phyloP scores from a whole-genome alignment of 2,888 invertebrate species.

The Adelphocoris suturalis region DNA sequence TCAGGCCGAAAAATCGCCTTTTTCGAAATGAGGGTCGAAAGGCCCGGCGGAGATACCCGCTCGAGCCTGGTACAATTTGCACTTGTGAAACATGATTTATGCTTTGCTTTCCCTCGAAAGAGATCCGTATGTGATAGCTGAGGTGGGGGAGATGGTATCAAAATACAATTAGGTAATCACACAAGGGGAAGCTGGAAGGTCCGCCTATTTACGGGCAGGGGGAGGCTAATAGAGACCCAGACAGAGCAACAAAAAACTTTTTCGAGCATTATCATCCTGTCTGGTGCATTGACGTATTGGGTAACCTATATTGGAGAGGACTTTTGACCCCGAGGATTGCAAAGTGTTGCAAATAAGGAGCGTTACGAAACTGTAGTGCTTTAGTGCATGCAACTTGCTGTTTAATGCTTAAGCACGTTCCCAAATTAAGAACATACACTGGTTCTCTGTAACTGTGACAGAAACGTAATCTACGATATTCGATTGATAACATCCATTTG shows the following conservation, averaged over 20 bases:
- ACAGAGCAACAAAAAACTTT: neutral
- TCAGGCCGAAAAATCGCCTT: conserved; percentile 44
- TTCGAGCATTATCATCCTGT: conserved; percentile 5
- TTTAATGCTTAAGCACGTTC: no score
- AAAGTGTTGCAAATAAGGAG: neutral
- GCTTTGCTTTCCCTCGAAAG: conserved; percentile 50
- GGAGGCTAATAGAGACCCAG: neutral
- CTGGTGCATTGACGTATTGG: neutral
- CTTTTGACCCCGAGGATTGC: neutral
- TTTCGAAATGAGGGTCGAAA: conserved; percentile 47
- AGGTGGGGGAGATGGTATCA: conserved; percentile 49
- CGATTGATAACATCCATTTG: no score
- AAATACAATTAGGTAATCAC: conserved; percentile 58
- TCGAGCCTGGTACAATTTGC: conserved; percentile 51
- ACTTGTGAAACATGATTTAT: conserved; percentile 61
- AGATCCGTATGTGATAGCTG: conserved; percentile 37
- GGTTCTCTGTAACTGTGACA: no score
- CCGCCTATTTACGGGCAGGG: conserved; percentile 11
- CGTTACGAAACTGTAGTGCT: no score
- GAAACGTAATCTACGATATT: no score
- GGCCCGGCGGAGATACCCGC: conserved; percentile 19
- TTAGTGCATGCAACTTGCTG: no score
- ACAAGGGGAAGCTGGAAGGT: conserved; percentile 13
- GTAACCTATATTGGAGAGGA: neutral
- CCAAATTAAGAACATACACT: no score